Evolutionary conservation across 2,797 vertebrate genomes (phyloP).

Genomic region (Emydoidea blandingii): DNA sequence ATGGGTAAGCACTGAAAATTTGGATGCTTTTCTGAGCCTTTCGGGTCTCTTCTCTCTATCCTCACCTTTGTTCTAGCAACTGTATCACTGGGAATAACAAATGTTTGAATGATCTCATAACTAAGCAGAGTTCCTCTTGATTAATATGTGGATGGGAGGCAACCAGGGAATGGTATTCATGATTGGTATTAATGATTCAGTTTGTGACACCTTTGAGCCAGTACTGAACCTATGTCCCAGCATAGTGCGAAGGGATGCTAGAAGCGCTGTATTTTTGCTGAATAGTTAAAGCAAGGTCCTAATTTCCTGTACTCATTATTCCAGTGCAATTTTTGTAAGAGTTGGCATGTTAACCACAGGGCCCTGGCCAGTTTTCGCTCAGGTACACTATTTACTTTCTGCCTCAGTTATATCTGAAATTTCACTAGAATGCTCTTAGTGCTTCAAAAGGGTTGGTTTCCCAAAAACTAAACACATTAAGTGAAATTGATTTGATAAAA

Average conservation of each 20-base stretch:
- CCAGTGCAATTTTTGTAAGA: not conserved
- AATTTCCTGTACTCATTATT: not conserved
- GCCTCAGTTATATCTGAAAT: not conserved
- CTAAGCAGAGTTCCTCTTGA: not conserved
- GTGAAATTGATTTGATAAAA: not conserved
- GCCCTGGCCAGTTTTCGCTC: not conserved
- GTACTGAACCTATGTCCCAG: not conserved
- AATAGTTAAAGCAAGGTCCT: not conserved
- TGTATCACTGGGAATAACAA: not conserved
- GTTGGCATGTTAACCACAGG: not conserved
- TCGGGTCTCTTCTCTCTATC: not conserved
- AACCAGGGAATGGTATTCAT: not conserved
- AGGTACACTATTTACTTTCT: not conserved
- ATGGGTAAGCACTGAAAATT: not conserved
- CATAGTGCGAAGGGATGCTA: not conserved
- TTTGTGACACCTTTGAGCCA: not conserved
- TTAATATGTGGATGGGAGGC: slow-evolving; percentile 29
- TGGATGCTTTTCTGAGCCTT: not conserved
- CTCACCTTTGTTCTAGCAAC: not conserved
- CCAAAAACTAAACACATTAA: not conserved
- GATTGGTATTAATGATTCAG: not conserved
- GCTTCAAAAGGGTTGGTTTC: not conserved
- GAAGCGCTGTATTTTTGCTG: not conserved
- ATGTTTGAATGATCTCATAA: slow-evolving; percentile 22
- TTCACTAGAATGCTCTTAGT: not conserved